Evolutionary conservation across 2,113 vertebrate species (phyloP).

Genomic region (Neolamprologus variostigma): DNA sequence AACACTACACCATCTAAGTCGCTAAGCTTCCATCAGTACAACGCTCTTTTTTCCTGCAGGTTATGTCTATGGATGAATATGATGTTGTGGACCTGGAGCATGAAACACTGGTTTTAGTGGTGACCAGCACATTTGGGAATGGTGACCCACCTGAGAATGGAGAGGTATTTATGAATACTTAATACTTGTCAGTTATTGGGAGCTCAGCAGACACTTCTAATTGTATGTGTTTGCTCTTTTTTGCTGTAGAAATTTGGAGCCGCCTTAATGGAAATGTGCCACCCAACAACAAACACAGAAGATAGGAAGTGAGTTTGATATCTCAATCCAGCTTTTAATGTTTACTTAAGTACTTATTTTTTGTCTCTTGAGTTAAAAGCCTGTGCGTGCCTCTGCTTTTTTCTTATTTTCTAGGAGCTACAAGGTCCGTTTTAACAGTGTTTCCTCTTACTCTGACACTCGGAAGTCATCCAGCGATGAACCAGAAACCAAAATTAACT

Average conservation of each 20-base stretch:
- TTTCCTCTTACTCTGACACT: slow-evolving; percentile 91
- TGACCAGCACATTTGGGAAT: slow-evolving; percentile 96
- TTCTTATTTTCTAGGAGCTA: slow-evolving; percentile 78
- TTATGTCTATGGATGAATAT: slow-evolving; percentile 94
- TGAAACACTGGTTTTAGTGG: slow-evolving; percentile 86
- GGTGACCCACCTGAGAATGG: slow-evolving; percentile 95
- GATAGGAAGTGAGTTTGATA: slow-evolving; percentile 84
- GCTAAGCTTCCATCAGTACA: not conserved
- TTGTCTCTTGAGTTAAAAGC: accelerated
- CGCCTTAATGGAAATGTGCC: slow-evolving; percentile 93
- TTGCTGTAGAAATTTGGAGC: slow-evolving; percentile 88
- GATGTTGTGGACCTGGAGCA: slow-evolving; percentile 93
- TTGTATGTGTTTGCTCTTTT: not conserved
- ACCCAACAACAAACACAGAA: slow-evolving; percentile 86
- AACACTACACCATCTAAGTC: not conserved
- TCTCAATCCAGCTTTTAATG: not conserved
- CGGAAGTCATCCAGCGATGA: slow-evolving; percentile 87
- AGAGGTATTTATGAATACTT: slow-evolving; percentile 70
- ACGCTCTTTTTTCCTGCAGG: slow-evolving; percentile 59
- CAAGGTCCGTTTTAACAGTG: slow-evolving; percentile 97
- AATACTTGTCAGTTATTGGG: not conserved
- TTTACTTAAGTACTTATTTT: not conserved
- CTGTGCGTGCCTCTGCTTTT: not conserved
- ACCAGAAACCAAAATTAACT: slow-evolving; percentile 82
- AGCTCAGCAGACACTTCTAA: not conserved